Conservation (phyloP, 2,888 invertebrate genomes). For the Cheilosia grossa region DNA sequence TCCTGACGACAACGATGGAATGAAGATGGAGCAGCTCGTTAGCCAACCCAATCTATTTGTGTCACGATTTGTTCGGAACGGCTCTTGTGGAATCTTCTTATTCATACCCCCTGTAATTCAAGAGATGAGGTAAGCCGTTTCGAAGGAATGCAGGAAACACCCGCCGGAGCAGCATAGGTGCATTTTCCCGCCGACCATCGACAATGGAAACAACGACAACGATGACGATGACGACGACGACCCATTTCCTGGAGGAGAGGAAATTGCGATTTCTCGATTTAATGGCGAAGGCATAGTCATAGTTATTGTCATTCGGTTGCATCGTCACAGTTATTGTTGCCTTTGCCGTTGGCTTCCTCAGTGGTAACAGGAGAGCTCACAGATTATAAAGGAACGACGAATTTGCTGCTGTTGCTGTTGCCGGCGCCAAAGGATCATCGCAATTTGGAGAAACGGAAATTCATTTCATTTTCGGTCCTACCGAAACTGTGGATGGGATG, state of each 20-base stretch:
- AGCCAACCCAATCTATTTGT: constrained; percentile 58
- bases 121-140: constrained; percentile 7
- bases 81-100: background rate
- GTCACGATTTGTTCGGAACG: constrained; percentile 51
- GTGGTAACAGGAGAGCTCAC: constrained; percentile 16
- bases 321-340: constrained; percentile 29
- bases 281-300: constrained; percentile 67
- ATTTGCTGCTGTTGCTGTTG: constrained; percentile 15
- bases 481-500: constrained; percentile 5
- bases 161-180: background rate
- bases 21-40: constrained; percentile 32
- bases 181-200: constrained; percentile 4
- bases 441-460: constrained; percentile 42
- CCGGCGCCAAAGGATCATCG: constrained; percentile 33
- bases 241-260: constrained; percentile 69
- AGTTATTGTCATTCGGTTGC: constrained; percentile 61
- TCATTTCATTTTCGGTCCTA: constrained; percentile 38
- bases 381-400: constrained; percentile 20
- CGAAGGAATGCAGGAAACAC: constrained; percentile 1
- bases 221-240: constrained; percentile 26
- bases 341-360: constrained; percentile 24
- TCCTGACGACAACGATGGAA: constrained; percentile 30
- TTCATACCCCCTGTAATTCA: background rate
- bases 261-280: constrained; percentile 73
- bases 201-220: constrained; percentile 10